A percentile compares a stretch with the other conserved stretches of the same genome.
Evolutionary conservation across 2,888 invertebrate genomes (phyloP).

Genomic region (Copidosoma aretas): DNA sequence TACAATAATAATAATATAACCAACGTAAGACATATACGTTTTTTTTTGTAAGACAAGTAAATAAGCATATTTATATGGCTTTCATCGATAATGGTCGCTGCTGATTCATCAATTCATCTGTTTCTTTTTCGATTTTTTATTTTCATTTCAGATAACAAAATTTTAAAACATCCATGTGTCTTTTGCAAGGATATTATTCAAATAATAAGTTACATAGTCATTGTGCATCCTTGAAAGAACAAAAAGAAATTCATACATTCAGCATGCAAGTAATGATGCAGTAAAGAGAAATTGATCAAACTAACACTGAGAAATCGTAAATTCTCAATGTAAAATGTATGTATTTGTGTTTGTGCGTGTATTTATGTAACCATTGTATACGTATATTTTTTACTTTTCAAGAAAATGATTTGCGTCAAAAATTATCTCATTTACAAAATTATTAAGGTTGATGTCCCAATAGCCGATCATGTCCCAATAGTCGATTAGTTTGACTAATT

Average conservation of each 20-base stretch:
- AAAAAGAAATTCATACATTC: slow-evolving; percentile 54
- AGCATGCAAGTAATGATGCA: slow-evolving; percentile 57
- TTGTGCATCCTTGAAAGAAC: slow-evolving; percentile 62
- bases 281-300: slow-evolving; percentile 40
- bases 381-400: not conserved
- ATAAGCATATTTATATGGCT: slow-evolving; percentile 48
- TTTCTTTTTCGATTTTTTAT: slow-evolving; percentile 12
- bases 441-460: too few species aligned
- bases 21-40: slow-evolving; percentile 29
- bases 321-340: slow-evolving; percentile 35
- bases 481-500: too few species aligned
- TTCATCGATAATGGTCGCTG: slow-evolving; percentile 63
- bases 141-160: slow-evolving; percentile 2
- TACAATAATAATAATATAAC: slow-evolving; percentile 21
- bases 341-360: not conserved
- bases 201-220: slow-evolving; percentile 59
- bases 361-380: not conserved
- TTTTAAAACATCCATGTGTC: slow-evolving; percentile 27
- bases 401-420: not conserved
- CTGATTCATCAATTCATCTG: slow-evolving; percentile 58
- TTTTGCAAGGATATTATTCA: slow-evolving; percentile 40
- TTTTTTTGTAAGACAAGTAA: slow-evolving; percentile 18
- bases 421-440: not conserved
- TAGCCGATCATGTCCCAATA: too few species aligned
- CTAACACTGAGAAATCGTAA: slow-evolving; percentile 42